phyloP scores from a whole-genome alignment of 2,888 invertebrate species.

The Rhyacophila evoluta region DNA sequence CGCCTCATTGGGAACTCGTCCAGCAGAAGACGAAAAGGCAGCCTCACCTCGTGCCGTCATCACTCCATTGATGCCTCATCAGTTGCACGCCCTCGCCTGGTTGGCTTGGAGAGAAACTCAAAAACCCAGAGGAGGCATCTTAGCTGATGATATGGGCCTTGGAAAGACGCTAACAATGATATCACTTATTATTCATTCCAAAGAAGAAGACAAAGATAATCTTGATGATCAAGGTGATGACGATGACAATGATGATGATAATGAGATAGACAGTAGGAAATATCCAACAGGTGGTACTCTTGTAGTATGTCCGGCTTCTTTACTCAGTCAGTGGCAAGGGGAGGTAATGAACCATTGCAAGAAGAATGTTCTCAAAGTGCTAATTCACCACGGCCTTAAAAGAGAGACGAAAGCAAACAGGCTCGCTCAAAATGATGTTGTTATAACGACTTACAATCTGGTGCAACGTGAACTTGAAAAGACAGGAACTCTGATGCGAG shows the following conservation, averaged over 20 bases:
- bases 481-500: slow-evolving; percentile 73
- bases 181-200: slow-evolving; percentile 74
- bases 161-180: slow-evolving; percentile 90
- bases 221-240: slow-evolving; percentile 61
- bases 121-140: slow-evolving; percentile 86
- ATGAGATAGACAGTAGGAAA: slow-evolving; percentile 30
- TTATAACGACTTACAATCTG: slow-evolving; percentile 90
- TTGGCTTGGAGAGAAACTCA: slow-evolving; percentile 90
- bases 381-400: slow-evolving; percentile 85
- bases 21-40: slow-evolving; percentile 71
- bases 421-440: slow-evolving; percentile 81
- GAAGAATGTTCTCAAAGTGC: slow-evolving; percentile 73
- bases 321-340: slow-evolving; percentile 90
- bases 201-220: slow-evolving; percentile 60
- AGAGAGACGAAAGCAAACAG: slow-evolving; percentile 74
- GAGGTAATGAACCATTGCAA: slow-evolving; percentile 79
- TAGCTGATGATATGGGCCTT: slow-evolving; percentile 88
- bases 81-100: slow-evolving; percentile 89
- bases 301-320: slow-evolving; percentile 93
- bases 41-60: slow-evolving; percentile 74
- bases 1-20: slow-evolving; percentile 76
- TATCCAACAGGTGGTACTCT: slow-evolving; percentile 77
- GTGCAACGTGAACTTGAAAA: slow-evolving; percentile 73
- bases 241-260: slow-evolving; percentile 54
- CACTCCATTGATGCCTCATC: slow-evolving; percentile 83